Evolutionary conservation across 2,113 vertebrate genomes (phyloP).

Genomic region (Microtus ochrogaster): DNA sequence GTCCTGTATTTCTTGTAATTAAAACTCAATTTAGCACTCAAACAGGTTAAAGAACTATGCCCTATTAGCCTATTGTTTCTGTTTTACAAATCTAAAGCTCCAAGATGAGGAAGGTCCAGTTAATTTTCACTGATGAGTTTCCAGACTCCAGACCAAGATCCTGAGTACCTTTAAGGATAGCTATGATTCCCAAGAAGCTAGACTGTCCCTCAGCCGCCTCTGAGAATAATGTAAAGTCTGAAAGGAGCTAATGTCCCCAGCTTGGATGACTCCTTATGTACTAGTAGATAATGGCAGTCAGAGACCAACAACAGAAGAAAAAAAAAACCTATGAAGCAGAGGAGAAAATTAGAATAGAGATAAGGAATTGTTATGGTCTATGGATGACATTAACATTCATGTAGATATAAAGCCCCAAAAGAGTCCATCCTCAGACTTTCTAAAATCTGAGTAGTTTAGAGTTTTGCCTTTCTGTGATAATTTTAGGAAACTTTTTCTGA

Average conservation of each 20-base stretch:
- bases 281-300: background rate
- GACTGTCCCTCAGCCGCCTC: background rate
- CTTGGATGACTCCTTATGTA: background rate
- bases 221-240: background rate
- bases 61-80: background rate
- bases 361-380: background rate
- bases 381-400: conserved; percentile 2
- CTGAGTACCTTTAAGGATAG: background rate
- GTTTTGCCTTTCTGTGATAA: conserved; percentile 56
- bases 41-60: background rate
- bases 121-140: background rate
- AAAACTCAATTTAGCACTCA: background rate
- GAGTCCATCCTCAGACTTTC: background rate
- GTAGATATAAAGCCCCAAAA: background rate
- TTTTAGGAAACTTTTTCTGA: conserved; percentile 51
- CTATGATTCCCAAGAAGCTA: background rate
- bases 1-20: background rate
- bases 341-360: conserved; percentile 29
- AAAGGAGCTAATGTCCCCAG: background rate
- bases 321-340: background rate
- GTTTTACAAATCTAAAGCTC: conserved; percentile 34
- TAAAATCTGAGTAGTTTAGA: conserved; percentile 59
- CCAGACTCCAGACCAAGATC: background rate
- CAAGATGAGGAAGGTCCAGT: background rate
- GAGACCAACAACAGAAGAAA: conserved; percentile 42